A percentile compares a stretch with the other conserved stretches of the same genome.
phyloP scores from a whole-genome alignment of 2,797 vertebrate genomes.

The Lithobates pipiens region DNA sequence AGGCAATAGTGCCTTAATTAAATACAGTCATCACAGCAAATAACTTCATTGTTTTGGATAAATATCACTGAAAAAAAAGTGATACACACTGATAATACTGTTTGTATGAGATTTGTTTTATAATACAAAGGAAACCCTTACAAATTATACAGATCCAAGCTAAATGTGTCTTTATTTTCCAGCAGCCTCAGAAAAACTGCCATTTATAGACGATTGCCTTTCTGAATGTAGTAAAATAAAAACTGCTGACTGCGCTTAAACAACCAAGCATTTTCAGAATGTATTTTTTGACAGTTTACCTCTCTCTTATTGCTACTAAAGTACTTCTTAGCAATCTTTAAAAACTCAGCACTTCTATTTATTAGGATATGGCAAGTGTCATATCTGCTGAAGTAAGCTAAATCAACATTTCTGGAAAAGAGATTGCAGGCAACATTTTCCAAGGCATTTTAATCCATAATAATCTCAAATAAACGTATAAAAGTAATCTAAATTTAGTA shows the following conservation, averaged over 20 bases:
- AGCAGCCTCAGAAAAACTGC: slow-evolving; percentile 58
- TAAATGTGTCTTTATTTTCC: slow-evolving; percentile 40
- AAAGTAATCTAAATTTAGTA: neutral
- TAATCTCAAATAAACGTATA: neutral
- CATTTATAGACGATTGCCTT: slow-evolving; percentile 63
- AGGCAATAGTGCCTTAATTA: neutral
- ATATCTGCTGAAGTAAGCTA: slow-evolving; percentile 27
- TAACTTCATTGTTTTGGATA: neutral
- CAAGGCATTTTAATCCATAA: neutral
- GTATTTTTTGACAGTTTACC: slow-evolving; percentile 29
- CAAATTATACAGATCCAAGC: neutral
- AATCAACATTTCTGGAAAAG: neutral
- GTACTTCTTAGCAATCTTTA: slow-evolving; percentile 28
- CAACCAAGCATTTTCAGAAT: slow-evolving; percentile 48
- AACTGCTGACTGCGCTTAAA: slow-evolving; percentile 68
- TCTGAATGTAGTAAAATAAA: slow-evolving; percentile 65
- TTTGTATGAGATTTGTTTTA: neutral
- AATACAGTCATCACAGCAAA: neutral
- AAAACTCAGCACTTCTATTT: slow-evolving; percentile 37
- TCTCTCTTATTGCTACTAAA: slow-evolving; percentile 15
- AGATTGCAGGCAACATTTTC: neutral
- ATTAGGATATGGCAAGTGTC: slow-evolving; percentile 34
- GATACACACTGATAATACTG: neutral
- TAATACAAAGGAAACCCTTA: neutral
- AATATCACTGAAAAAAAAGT: neutral